Base-by-base conservation (phyloP, 2,797 vertebrate species). In the Meriones psammophilus region DNA sequence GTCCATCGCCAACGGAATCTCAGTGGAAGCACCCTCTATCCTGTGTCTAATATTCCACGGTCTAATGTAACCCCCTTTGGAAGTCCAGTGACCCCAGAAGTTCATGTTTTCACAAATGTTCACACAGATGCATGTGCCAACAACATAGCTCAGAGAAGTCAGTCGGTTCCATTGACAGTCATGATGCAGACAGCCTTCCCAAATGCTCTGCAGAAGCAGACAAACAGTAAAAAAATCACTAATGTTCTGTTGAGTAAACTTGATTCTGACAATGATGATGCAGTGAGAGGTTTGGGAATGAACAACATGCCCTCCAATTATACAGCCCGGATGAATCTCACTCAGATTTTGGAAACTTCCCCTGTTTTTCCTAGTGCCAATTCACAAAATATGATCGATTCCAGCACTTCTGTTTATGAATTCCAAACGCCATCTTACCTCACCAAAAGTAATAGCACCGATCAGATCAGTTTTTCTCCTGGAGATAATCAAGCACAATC, bases 301-400 rank as follows among this genome's bases (percentile, higher is more conserved):
- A 99, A 99, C 98, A 99, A 99, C 97, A 96, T 99, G 98, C 99
- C 99, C 92, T 99, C 99, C 90, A 99, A 99, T 98, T 99, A 99
- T 97, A 99, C 99, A 26, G 99, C 99, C 92, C 99, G 99, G 94
- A 99, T 99, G 99, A 99, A 99, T 98, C 99, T 99, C 98, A 99
- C 99, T 69, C 99, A 99, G 98, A 99, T 99, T 98, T 98, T 99
- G 28, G 99, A 99, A 98, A 99, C 99, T 28, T 99, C 99, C 42
- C 88, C 99, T 0, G 96, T 97, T 98, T 99, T 99, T 96, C 98
- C 99, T 96, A 98, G 98, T 98, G 99, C 99, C 98, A 99, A 98
- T 97, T 98, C 98, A 56, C 99, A 99, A 98, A 98, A 97, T 97
- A 98, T 99, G 98, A 98, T 99, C 97, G 98, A 98, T 83, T 98